phyloP scores from a whole-genome alignment of 2,888 invertebrate genomes.

The Phymatocera aterrima region DNA sequence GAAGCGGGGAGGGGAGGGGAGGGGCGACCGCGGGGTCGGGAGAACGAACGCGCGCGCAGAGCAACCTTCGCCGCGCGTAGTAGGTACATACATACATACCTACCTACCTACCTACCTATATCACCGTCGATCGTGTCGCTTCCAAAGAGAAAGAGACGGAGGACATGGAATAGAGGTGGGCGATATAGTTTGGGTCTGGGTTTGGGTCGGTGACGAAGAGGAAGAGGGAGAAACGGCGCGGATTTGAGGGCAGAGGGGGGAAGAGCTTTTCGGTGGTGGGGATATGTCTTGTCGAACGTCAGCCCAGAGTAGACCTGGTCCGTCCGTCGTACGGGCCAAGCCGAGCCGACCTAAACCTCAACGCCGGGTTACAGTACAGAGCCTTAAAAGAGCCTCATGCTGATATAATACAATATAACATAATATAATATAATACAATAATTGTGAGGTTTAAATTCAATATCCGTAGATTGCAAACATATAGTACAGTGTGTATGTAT shows the following conservation, averaged over 20 bases:
- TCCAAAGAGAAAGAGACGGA: too few relatives aligned
- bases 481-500: too few relatives aligned
- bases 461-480: too few relatives aligned
- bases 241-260: slow-evolving; percentile 45
- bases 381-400: slow-evolving; percentile 10
- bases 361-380: slow-evolving; percentile 64
- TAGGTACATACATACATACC: too few relatives aligned
- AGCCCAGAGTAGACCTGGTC: slow-evolving; percentile 72
- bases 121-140: too few relatives aligned
- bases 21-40: slow-evolving; percentile 30
- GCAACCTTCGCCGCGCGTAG: slow-evolving; percentile 20
- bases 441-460: slow-evolving; percentile 57
- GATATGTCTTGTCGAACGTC: slow-evolving; percentile 64
- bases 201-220: slow-evolving; percentile 27
- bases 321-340: slow-evolving; percentile 74
- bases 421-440: too few relatives aligned
- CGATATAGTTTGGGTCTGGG: too few relatives aligned
- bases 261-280: slow-evolving; percentile 52
- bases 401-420: too few relatives aligned
- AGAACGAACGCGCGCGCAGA: slow-evolving; percentile 46
- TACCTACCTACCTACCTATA: too few relatives aligned
- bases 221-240: slow-evolving; percentile 47
- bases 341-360: slow-evolving; percentile 60
- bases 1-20: slow-evolving; percentile 29
- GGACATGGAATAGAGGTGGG: too few relatives aligned